These are phyloP conservation scores for Triplophysa siluroides DNA, from an alignment of 2,113 vertebrate genomes.

Conservation along the genomic window DNA sequence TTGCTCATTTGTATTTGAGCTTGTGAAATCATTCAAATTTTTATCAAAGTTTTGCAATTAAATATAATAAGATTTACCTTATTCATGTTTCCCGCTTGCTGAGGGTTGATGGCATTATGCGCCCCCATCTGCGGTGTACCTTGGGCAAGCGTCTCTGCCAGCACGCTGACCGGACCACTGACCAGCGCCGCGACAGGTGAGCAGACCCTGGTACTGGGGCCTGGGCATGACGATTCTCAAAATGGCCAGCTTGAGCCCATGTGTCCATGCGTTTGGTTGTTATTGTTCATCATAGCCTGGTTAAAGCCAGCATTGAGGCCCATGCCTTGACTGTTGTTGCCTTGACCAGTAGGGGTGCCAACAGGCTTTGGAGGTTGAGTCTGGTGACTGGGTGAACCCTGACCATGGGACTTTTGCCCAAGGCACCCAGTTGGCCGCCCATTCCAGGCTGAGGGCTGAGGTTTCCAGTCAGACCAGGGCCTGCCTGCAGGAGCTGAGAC, in stretches of 20 bases:
- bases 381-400: constrained; percentile 82
- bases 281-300: constrained; percentile 87
- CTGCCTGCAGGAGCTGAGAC: constrained; percentile 91
- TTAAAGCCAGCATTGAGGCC: constrained; percentile 84
- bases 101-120: constrained; percentile 82
- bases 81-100: constrained; percentile 89
- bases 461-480: constrained; percentile 79
- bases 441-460: constrained; percentile 85
- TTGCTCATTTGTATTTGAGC: neutral
- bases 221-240: too few species aligned
- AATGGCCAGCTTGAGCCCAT: too few species aligned
- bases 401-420: constrained; percentile 87
- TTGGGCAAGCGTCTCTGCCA: constrained; percentile 92
- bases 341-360: constrained; percentile 76
- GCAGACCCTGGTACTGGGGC: constrained; percentile 87
- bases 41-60: neutral
- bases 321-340: constrained; percentile 79
- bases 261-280: constrained; percentile 84
- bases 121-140: constrained; percentile 84
- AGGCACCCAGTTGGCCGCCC: constrained; percentile 78
- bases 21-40: neutral
- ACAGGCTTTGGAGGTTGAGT: constrained; percentile 86
- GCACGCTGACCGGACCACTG: constrained; percentile 82
- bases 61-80: constrained; percentile 79
- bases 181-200: constrained; percentile 82